Base-by-base conservation (phyloP, 2,113 vertebrate species). In the Acanthochromis polyacanthus region DNA sequence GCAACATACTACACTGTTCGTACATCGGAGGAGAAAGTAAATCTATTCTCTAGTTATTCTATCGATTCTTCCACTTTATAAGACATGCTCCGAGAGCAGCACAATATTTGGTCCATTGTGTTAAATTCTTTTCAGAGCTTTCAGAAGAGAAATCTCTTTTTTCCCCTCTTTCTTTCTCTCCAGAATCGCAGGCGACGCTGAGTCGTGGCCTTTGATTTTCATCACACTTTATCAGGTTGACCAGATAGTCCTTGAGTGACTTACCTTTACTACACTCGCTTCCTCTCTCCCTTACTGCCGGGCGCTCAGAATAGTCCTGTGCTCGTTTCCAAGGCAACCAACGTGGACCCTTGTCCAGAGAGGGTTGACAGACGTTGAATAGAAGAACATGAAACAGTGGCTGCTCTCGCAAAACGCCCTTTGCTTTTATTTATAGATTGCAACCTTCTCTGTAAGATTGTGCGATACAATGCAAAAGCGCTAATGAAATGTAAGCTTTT, bases 281-380 rank as follows among this genome's bases (percentile, higher is more conserved):
- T 68, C 70, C 86, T 83, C 78, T 71, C 81, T 70, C 74, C 82
- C 63, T 90, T 79, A 61, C 59, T 61, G 48, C 74, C 8, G 59
- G 25, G 77, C 63, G 81, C 88, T 93, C 85, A 83, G 87, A 94
- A 91, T 93, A 93, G 93, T 92, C 89, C 84, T 89, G 86, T 83
- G 83, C 88, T 78, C 67, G 94, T 95, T 95, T 93, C 94, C 94
- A 92, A 67, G 91, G 94, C 87, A 94, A 95, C 91, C 78, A 84
- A 80, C 89, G 84, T 84, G 88, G 84, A 92, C 92, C 90, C 83
- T 88, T 90, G 92, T 89, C 89, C 89, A 89, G 76, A 60, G 83
- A 91, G 88, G 86, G 88, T 85, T 90, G 91, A 91, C 66, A 85
- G 87, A 88, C 83, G 25, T 87, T 86, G 83, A 91, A 85, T 59